Percentiles rank a stretch among this genome's conserved stretches.
phyloP scores from a whole-genome alignment of 2,797 vertebrate genomes.

The Pangasius djambal region DNA sequence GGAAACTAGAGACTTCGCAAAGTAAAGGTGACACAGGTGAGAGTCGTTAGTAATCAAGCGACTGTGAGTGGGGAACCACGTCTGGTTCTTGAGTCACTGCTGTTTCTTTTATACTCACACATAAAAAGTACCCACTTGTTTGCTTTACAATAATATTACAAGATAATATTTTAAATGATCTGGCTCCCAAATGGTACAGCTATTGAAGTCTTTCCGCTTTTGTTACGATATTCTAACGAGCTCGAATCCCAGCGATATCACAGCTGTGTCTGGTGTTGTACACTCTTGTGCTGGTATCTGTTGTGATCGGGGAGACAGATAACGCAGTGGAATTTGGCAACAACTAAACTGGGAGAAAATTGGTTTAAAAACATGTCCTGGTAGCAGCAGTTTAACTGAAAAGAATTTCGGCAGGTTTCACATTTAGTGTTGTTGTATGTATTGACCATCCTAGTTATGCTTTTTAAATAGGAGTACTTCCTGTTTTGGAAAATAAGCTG shows the following conservation, averaged over 20 bases:
- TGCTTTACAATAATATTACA: background rate
- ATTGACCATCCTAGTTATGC: background rate
- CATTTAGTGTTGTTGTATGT: background rate
- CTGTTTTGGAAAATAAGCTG: background rate
- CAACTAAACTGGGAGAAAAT: no score
- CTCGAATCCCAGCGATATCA: background rate
- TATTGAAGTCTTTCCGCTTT: background rate
- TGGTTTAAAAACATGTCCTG: background rate
- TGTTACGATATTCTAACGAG: background rate
- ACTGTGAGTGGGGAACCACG: background rate
- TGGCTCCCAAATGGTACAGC: background rate
- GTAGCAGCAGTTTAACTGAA: background rate
- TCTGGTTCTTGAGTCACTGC: background rate
- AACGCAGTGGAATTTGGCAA: background rate
- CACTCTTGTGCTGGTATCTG: background rate
- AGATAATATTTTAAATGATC: background rate
- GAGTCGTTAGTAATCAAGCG: background rate
- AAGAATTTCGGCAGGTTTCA: background rate
- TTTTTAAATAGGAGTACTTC: background rate
- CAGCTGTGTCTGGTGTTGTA: background rate
- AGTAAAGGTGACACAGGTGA: background rate
- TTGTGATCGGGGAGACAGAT: background rate
- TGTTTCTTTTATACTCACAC: background rate
- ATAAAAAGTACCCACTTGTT: background rate
- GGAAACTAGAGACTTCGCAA: no score